Evolutionary conservation across 2,888 invertebrate species (phyloP), one percentile per base, ranked within the genome.

Genomic region (Tortricodes alternella): DNA sequence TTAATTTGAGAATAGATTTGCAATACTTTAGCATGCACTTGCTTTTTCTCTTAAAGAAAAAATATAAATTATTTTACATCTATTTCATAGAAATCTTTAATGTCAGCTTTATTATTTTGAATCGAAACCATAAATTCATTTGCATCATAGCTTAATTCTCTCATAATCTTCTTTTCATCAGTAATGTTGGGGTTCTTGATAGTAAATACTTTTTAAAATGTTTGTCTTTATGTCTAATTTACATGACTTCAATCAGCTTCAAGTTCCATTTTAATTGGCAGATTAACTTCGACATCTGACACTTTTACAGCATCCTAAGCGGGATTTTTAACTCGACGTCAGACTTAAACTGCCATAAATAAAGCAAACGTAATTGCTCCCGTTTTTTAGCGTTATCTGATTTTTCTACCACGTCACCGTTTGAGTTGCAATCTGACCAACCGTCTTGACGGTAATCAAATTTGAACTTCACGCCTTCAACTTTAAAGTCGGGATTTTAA

Each of bases 301-400:
- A 71, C 71, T 68, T 75, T 83, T 80, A 81, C 76, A 73, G 71
- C 78, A 78, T 76, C 75, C 78, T 70, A 77, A 80, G 74, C 64
- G 66, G 69, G 72, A 67, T 68, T 72, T 59, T 55, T 62, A 66
- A 69, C 75, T 62, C 78, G 73, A 77, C 71, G 66, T 70, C 64
- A 29, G 69, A 64, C 62, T 63, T 65, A 63, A 74, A 76, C 77
- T 68, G 72, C 73, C 53, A 71, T 60, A 77, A 86, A 87, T 88
- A 89, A 85, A 80, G 71, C 74, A 65, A 69, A 71, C 78, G 84
- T 88, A 89, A 89, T 89, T 89, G 88, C 81, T 66, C 67, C 70
- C 84, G 88, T 85, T 90, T 90, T 90, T 90, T 89, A 89, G 81
- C 82, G 66, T 76, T 85, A 89, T 90, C 89, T 76, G 87, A 89